Base-by-base conservation (phyloP, 2,888 invertebrate species). In the Carcina quercana region DNA sequence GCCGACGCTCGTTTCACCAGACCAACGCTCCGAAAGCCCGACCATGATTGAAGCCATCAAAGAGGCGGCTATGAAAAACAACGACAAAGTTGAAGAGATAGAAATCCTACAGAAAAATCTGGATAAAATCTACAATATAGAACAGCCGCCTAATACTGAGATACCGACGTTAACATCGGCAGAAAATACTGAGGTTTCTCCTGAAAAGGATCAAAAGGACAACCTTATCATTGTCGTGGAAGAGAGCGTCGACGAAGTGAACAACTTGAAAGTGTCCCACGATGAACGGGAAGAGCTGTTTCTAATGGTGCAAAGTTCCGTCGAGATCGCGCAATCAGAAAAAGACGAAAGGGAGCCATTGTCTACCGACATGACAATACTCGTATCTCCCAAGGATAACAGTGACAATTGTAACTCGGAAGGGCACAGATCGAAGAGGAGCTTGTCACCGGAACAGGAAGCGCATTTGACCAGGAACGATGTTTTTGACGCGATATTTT, bases 191-290 rank as follows among this genome's bases (percentile, higher is more conserved):
- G 11, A 6, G 11, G 12, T 8, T 3, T 2, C 1, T 6, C n/a
- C 10, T 8, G 44, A 36, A 13, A 29, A 14, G 3, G 39, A 53
- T 2, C 42, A 43, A 14, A 62, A n/a, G n/a, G n/a, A n/a, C n/a
- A n/a, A 66, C 43, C 14, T 64, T 13, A 42, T 72, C 1, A 37
- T 50, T 35, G 54, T 72, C 2, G 69, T 72, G 53, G 51, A 73
- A 5, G 65, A 74, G 43, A 59, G 40, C 14, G 45, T 52, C 0
- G 49, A 39, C 6, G 57, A 60, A 32, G 34, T 51, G 1, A 59
- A 51, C 10, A 53, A 52, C 25, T 27, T 61, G 3, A 48, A 51
- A 17, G 33, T 47, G 1, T 38, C 39, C 4, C 50, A 57, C 15
- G 46, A 53, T 0, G 40, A 45, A n/a, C 28, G 52, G 0, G 42